Evolutionary conservation across 1,140 invertebrate species (phyloP), one percentile per base, ranked within the genome.

Genomic region (Plutomurus gul): DNA sequence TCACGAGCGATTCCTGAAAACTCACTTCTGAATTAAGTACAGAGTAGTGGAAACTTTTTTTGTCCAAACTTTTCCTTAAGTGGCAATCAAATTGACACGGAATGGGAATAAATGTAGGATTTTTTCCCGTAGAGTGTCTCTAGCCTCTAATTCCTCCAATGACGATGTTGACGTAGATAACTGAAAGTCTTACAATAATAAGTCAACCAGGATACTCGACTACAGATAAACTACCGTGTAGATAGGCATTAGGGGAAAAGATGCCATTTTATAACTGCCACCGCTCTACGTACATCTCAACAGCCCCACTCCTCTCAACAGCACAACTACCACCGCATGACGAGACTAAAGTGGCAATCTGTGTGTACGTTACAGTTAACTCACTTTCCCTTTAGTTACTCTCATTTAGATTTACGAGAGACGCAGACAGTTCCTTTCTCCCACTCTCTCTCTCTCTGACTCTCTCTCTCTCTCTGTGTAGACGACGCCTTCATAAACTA

Each of bases 81-180:
- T 72, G 70, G 70, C 70, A 72, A 72, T 72, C 70, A 72, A 72
- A 72, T 72, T 72, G 70, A 72, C 70, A 72, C 70, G 70, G 70
- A 72, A 72, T 72, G 70, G 70, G 70, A 72, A 72, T 72, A 72
- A 72, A 72, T 72, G 70, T 72, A 72, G 40, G 40, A 43, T 72
- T 72, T 70, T 72, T 46, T 2, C 18, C 36, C 8, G 70, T 40
- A 37, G 56, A 65, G 56, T 65, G 56, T 65, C 56, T 65, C 56
- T 5, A 33, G 25, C n/a, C 30, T 65, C 56, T 65, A 65, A 65
- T 65, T 65, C 56, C 56, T 65, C 56, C 56, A 65, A 65, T 65
- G 56, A 65, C 56, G 56, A 65, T 65, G 56, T 65, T 65, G 56
- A 65, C 56, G 56, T 65, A 65, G 56, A 65, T 65, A 65, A 65